Percentiles rank a stretch among this genome's conserved stretches.
Conservation (phyloP, 1,140 invertebrate genomes). For the Pomacea maculata region DNA sequence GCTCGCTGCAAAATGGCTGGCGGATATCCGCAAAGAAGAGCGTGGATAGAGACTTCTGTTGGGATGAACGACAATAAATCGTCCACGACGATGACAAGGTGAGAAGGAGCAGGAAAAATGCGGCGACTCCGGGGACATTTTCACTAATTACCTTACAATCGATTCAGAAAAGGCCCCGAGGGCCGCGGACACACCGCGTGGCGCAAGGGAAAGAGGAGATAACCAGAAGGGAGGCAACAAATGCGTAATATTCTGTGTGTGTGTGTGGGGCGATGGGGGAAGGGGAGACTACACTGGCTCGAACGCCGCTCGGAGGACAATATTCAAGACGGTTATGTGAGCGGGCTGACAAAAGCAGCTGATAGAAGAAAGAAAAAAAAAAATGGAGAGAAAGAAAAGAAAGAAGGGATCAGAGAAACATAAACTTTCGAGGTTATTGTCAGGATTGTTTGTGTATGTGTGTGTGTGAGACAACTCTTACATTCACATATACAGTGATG, state of each 20-base stretch:
- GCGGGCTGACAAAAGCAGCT: not conserved
- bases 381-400: not conserved
- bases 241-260: too few species aligned
- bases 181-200: not conserved
- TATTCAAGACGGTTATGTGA: too few species aligned
- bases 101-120: not conserved
- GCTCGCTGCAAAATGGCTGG: too few species aligned
- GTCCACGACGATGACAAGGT: not conserved
- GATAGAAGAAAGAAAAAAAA: not conserved
- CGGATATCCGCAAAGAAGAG: too few species aligned
- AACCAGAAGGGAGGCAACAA: not conserved
- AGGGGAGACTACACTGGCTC: too few species aligned
- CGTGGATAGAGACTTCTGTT: too few species aligned
- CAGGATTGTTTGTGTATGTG: not conserved
- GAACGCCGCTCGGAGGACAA: too few species aligned
- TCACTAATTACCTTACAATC: too few species aligned
- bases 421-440: not conserved
- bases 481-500: slow-evolving; percentile 8
- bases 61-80: too few species aligned
- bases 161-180: too few species aligned
- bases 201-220: not conserved
- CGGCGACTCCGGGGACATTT: too few species aligned
- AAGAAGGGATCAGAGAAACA: not conserved
- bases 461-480: slow-evolving; percentile 6
- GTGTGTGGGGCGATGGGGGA: too few species aligned